Base-by-base conservation (phyloP, 1,140 invertebrate genomes). In the Neuroterus valhalla region DNA sequence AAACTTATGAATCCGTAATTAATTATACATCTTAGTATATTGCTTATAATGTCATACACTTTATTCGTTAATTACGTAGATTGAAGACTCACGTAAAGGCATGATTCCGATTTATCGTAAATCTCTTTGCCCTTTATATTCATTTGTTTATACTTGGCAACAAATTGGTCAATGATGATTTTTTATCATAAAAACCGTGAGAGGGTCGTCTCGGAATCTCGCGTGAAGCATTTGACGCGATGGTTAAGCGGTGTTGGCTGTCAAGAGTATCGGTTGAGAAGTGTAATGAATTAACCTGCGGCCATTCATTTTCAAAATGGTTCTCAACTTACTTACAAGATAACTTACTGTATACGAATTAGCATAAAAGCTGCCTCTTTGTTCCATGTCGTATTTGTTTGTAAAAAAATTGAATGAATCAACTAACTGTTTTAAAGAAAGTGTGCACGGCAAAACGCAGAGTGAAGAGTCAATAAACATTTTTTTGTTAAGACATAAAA, bases 251-350 rank as follows among this genome's bases (percentile, higher is more conserved):
- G 55, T 62, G 55, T 78, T 71, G 74, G 71, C 73, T 68, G 76
- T 69, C 26, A 75, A 77, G 55, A 72, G 72, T 72, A 75, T 78
- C 71, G 76, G 69, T 26, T 69, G 66, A 42, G 70, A 75, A 67
- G 70, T 75, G 74, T 75, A 75, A 78, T 71, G 76, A 78, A 78
- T 79, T 71, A 75, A 69, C 71, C 52, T 72, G 45, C 38, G 66
- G 67, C 75, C 70, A 78, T 78, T 78, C 70, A 79, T 79, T 79
- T 79, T 66, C 66, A 62, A 78, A 78, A 72, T 77, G 73, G 72
- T 78, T 79, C 77, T 75, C 78, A 78, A 79, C 76, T 79, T 26
- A 70, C 55, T 62, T 62, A 62, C 55, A 62, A 62, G 55, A 62
- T 62, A 62, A 62, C 55, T 62, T 62, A 62, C 31, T 62, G 55